phyloP scores from a whole-genome alignment of 2,113 vertebrate genomes.

The Gallinago jamesoni region DNA sequence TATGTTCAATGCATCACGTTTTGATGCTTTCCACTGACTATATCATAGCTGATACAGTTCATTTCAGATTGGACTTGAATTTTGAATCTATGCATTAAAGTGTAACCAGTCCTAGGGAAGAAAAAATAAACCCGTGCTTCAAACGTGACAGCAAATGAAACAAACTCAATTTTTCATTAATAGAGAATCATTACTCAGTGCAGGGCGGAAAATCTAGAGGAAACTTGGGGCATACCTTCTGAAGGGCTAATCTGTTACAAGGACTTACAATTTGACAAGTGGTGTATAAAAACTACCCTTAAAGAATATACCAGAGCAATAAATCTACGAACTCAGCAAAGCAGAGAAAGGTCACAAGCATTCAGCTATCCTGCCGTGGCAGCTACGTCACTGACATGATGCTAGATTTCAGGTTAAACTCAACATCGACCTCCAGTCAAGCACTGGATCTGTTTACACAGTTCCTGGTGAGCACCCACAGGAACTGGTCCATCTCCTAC shows the following conservation, averaged over 20 bases:
- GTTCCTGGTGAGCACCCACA: neutral
- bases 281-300: neutral
- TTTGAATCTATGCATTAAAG: slow-evolving; percentile 55
- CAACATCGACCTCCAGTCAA: neutral
- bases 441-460: neutral
- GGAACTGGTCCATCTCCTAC: neutral
- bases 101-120: neutral
- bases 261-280: slow-evolving; percentile 12
- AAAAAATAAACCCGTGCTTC: slow-evolving; percentile 20
- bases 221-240: slow-evolving; percentile 15
- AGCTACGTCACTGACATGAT: neutral
- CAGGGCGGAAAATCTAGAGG: neutral
- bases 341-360: neutral
- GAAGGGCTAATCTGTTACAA: slow-evolving; percentile 23
- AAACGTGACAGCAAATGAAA: slow-evolving; percentile 13
- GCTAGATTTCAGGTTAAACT: neutral
- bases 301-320: neutral
- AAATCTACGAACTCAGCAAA: slow-evolving; percentile 4
- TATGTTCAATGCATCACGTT: neutral
- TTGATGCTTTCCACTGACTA: slow-evolving; percentile 14
- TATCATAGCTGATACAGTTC: slow-evolving; percentile 28
- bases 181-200: slow-evolving; percentile 28
- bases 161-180: slow-evolving; percentile 54
- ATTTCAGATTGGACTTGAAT: slow-evolving; percentile 20
- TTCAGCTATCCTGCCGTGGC: neutral